Conservation (phyloP, 2,888 invertebrate species). For the Orthosia incerta region DNA sequence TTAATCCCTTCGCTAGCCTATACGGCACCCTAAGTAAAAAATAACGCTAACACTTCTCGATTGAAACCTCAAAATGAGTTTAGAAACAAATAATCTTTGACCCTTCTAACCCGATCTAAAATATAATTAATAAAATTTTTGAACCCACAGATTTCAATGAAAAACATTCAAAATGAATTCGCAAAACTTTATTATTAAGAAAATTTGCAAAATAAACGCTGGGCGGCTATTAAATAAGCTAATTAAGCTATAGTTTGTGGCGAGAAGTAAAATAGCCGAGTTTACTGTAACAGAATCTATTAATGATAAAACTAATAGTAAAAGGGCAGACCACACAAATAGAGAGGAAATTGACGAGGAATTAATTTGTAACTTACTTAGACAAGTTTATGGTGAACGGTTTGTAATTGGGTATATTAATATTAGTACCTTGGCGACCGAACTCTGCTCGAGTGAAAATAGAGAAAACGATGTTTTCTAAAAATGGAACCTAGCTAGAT, state of each 20-base stretch:
- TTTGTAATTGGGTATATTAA: conserved; percentile 18
- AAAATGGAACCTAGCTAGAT: no score
- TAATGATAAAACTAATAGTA: conserved; percentile 23
- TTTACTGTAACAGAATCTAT: conserved; percentile 20
- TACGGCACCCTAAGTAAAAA: no score
- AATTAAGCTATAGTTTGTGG: conserved; percentile 22
- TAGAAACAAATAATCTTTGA: not conserved
- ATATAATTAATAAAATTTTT: conserved; percentile 4
- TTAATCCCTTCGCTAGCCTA: no score
- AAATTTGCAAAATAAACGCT: conserved; percentile 35
- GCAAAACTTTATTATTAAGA: conserved; percentile 37
- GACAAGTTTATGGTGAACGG: conserved; percentile 35
- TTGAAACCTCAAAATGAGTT: not conserved
- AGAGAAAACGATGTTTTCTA: no score
- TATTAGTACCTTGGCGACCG: no score
- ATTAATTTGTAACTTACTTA: conserved; percentile 47
- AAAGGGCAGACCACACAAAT: conserved; percentile 28
- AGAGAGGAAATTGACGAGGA: conserved; percentile 48
- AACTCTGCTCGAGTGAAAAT: no score
- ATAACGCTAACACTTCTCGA: no score
- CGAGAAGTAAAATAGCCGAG: conserved; percentile 11
- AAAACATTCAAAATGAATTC: conserved; percentile 35
- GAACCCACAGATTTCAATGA: not conserved
- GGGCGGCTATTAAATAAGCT: conserved; percentile 17
- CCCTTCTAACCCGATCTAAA: not conserved